Evolutionary conservation across 2,113 vertebrate species (phyloP).

Genomic region (Zingel zingel): DNA sequence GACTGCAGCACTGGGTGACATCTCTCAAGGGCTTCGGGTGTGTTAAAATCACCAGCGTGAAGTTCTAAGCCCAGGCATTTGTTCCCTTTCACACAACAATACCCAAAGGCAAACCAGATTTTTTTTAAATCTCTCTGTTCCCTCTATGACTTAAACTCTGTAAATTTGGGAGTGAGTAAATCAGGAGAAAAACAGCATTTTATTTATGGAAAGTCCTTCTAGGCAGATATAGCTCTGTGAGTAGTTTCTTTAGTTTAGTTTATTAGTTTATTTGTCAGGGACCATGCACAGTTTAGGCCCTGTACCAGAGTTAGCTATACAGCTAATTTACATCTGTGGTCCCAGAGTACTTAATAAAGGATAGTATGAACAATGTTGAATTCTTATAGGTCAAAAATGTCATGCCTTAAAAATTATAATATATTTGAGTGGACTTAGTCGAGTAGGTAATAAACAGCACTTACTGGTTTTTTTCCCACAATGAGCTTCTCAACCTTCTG

Average conservation of each 20-base stretch:
- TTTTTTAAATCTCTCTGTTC: not conserved
- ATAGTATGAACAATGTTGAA: not conserved
- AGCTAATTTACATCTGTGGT: too few species aligned
- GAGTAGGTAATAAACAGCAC: slow-evolving; percentile 57
- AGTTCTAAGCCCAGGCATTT: slow-evolving; percentile 44
- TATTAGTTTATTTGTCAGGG: too few species aligned
- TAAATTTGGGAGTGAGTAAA: not conserved
- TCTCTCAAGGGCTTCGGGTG: slow-evolving; percentile 48
- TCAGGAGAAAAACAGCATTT: not conserved
- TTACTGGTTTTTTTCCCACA: slow-evolving; percentile 97
- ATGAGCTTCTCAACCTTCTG: slow-evolving; percentile 99
- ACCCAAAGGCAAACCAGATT: not conserved
- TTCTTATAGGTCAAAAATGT: not conserved
- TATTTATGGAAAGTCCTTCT: not conserved
- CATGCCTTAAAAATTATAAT: slow-evolving; percentile 1
- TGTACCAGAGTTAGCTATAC: too few species aligned
- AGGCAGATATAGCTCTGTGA: not conserved
- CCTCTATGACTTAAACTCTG: not conserved
- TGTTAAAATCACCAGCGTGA: slow-evolving; percentile 61
- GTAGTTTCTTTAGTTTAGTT: too few species aligned
- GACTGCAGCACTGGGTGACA: slow-evolving; percentile 52
- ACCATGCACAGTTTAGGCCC: too few species aligned
- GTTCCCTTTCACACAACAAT: slow-evolving; percentile 1
- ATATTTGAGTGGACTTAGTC: not conserved
- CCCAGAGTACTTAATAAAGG: not conserved